These are phyloP conservation scores for Anarrhichthys ocellatus DNA, from an alignment of 2,113 vertebrate species.

Conservation along the genomic window DNA sequence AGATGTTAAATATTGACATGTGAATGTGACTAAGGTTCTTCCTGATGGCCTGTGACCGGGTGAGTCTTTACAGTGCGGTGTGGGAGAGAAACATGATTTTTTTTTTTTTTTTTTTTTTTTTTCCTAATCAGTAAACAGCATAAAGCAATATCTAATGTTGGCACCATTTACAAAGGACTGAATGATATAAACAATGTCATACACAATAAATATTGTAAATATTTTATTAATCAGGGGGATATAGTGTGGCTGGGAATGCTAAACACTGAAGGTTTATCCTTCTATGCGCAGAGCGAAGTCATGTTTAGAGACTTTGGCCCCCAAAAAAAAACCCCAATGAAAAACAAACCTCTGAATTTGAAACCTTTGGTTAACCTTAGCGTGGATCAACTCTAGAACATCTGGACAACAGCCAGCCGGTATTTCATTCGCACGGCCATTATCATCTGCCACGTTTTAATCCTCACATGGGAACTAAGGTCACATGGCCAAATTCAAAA, in stretches of 20 bases:
- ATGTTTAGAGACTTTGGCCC: background rate
- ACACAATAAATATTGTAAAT: background rate
- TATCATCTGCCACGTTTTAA: conserved; percentile 48
- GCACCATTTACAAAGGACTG: background rate
- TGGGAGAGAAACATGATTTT: background rate
- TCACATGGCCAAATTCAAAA: conserved; percentile 37
- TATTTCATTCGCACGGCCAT: conserved; percentile 22
- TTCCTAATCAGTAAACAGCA: background rate
- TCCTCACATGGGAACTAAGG: conserved; percentile 48
- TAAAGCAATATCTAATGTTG: background rate
- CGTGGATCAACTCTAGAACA: conserved; percentile 15
- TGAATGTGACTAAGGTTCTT: background rate
- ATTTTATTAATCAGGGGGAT: no score
- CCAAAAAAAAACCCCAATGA: background rate
- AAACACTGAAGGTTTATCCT: background rate
- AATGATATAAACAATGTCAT: no score
- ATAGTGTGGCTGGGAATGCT: background rate
- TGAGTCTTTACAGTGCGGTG: background rate
- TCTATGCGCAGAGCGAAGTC: background rate
- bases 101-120: no score
- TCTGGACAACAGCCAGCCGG: conserved; percentile 45
- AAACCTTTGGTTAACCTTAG: background rate
- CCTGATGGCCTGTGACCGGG: background rate
- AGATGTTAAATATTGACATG: conserved; percentile 42
- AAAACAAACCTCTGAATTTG: background rate